phyloP scores from a whole-genome alignment of 2,888 invertebrate species.

The Hemicrepidius hirtus region DNA sequence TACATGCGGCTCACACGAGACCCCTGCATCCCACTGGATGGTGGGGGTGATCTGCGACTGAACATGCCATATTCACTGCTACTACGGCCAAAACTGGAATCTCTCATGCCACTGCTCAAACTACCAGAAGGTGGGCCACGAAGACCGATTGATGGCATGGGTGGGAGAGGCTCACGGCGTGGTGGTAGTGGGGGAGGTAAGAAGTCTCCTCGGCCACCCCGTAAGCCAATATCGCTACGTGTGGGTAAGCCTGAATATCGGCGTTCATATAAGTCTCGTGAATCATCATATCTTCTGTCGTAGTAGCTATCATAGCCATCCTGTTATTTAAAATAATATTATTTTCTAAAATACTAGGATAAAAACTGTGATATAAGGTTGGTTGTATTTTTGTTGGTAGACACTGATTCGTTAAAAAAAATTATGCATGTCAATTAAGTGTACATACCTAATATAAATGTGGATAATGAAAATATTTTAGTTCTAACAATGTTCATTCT shows the following conservation, averaged over 20 bases:
- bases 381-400: background rate
- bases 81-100: constrained; percentile 76
- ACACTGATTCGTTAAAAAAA: background rate
- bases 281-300: constrained; percentile 86
- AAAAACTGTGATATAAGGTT: background rate
- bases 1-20: constrained; percentile 79
- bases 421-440: too few species aligned
- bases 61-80: constrained; percentile 85
- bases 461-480: too few species aligned
- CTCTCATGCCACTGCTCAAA: constrained; percentile 79
- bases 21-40: constrained; percentile 65
- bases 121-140: constrained; percentile 77
- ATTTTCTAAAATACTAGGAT: background rate
- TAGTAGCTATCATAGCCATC: constrained; percentile 88
- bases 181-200: constrained; percentile 82
- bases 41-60: constrained; percentile 86
- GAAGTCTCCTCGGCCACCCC: constrained; percentile 78
- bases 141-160: constrained; percentile 76
- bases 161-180: constrained; percentile 85
- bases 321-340: constrained; percentile 63
- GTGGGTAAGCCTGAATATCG: constrained; percentile 80
- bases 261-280: constrained; percentile 87
- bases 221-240: constrained; percentile 70
- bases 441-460: too few species aligned
- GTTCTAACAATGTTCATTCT: too few species aligned